Conservation (phyloP, 2,888 invertebrate species). For the Siphonodentalium dalli region DNA sequence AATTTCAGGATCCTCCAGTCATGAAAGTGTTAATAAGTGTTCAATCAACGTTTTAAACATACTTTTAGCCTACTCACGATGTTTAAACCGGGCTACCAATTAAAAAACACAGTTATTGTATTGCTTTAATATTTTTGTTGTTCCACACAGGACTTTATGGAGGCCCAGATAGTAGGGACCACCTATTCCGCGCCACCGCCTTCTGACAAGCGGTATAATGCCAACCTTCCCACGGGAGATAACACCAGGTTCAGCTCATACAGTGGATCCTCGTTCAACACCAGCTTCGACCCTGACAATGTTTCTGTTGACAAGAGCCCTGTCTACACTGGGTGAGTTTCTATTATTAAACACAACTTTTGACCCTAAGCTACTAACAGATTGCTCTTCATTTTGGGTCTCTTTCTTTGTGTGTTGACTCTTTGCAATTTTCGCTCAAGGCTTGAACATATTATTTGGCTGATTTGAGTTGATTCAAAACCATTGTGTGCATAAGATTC, state of each 20-base stretch:
- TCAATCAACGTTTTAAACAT: too few species aligned
- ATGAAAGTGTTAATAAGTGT: too few species aligned
- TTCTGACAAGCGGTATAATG: constrained; percentile 35
- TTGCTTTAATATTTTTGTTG: too few species aligned
- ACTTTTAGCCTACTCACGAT: too few species aligned
- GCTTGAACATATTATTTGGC: neutral
- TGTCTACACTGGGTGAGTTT: constrained; percentile 70
- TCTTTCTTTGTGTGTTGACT: neutral
- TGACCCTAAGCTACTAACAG: too few species aligned
- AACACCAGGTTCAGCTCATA: constrained; percentile 54
- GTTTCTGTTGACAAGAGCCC: constrained; percentile 70
- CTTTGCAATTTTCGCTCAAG: neutral
- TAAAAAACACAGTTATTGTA: too few species aligned
- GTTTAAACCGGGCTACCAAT: too few species aligned
- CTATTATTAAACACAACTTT: neutral
- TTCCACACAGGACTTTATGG: constrained; percentile 56
- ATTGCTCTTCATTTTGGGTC: neutral
- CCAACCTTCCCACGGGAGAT: constrained; percentile 33
- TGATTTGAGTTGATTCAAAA: neutral
- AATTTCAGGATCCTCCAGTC: too few species aligned
- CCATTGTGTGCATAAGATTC: constrained; percentile 1
- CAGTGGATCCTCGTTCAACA: constrained; percentile 61
- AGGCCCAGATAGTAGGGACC: constrained; percentile 50
- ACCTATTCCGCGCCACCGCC: constrained; percentile 44
- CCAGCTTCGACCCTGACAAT: constrained; percentile 71